phyloP scores from a whole-genome alignment of 2,113 vertebrate species.

The Donacobius atricapilla region DNA sequence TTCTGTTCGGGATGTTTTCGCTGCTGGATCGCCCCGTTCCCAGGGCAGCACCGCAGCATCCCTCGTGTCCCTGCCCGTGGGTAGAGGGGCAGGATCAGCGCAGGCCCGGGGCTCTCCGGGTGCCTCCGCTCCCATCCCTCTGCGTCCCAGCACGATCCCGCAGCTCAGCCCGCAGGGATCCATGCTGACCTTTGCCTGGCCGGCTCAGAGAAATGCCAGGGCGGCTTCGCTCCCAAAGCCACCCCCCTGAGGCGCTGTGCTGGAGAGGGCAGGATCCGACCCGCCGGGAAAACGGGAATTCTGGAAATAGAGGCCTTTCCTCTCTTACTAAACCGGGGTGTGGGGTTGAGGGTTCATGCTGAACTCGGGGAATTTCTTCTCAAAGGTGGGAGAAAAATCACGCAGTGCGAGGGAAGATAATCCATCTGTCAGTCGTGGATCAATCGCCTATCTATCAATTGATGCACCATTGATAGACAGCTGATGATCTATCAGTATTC shows the following conservation, averaged over 20 bases:
- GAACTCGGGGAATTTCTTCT: not conserved
- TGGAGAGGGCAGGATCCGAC: fast-evolving
- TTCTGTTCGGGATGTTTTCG: fast-evolving
- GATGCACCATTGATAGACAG: not conserved
- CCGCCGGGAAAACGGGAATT: fast-evolving
- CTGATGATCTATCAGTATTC: not conserved
- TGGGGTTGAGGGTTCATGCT: fast-evolving
- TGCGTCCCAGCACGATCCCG: fast-evolving
- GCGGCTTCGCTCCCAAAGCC: not conserved
- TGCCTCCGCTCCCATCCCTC: not conserved
- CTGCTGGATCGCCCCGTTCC: fast-evolving
- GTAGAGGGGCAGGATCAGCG: not conserved
- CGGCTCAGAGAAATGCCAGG: not conserved
- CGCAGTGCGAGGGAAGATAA: not conserved
- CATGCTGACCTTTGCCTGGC: not conserved
- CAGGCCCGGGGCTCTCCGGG: not conserved
- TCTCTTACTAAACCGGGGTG: no score
- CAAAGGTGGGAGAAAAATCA: fast-evolving
- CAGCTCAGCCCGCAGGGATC: not conserved
- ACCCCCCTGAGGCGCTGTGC: fast-evolving
- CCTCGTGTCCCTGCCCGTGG: fast-evolving
- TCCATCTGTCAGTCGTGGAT: not conserved
- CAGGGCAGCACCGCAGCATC: not conserved
- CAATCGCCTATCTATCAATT: fast-evolving
- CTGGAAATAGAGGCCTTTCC: fast-evolving